Conservation (phyloP, 2,888 invertebrate species). For the Meandrusa payeni region DNA sequence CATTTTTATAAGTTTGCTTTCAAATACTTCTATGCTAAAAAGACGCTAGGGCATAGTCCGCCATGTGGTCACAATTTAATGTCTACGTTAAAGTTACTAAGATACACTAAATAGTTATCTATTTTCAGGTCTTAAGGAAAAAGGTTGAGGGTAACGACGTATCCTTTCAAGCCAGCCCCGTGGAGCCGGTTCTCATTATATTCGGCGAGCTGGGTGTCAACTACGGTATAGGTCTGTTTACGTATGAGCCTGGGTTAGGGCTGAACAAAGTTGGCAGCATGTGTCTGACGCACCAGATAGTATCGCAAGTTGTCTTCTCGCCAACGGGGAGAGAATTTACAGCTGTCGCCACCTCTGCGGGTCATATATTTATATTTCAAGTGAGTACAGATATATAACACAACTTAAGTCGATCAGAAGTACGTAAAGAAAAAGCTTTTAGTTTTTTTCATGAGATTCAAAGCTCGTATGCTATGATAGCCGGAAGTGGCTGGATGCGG, state of each 20-base stretch:
- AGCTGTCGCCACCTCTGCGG: slow-evolving; percentile 66
- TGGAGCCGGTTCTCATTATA: slow-evolving; percentile 53
- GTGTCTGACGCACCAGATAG: slow-evolving; percentile 67
- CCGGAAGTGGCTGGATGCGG: too few species aligned
- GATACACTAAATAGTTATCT: too few species aligned
- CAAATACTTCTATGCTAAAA: too few species aligned
- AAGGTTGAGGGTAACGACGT: slow-evolving; percentile 49
- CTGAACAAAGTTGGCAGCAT: slow-evolving; percentile 35
- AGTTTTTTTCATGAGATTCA: too few species aligned
- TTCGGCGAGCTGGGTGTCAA: slow-evolving; percentile 51
- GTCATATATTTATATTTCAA: slow-evolving; percentile 64
- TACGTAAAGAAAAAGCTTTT: too few species aligned
- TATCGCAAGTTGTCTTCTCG: slow-evolving; percentile 59
- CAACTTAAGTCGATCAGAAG: too few species aligned
- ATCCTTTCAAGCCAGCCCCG: slow-evolving; percentile 57
- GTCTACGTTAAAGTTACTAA: too few species aligned
- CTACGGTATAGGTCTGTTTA: slow-evolving; percentile 53
- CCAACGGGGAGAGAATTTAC: slow-evolving; percentile 54
- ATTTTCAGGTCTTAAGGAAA: slow-evolving; percentile 48
- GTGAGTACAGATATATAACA: too few species aligned
- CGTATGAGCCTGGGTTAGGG: slow-evolving; percentile 28
- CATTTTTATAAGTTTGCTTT: too few species aligned
- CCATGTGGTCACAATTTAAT: too few species aligned
- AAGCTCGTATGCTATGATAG: too few species aligned
- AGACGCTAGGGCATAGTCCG: too few species aligned